Conservation (phyloP, 1,140 invertebrate species). For the Zaprionus gabonicus region DNA sequence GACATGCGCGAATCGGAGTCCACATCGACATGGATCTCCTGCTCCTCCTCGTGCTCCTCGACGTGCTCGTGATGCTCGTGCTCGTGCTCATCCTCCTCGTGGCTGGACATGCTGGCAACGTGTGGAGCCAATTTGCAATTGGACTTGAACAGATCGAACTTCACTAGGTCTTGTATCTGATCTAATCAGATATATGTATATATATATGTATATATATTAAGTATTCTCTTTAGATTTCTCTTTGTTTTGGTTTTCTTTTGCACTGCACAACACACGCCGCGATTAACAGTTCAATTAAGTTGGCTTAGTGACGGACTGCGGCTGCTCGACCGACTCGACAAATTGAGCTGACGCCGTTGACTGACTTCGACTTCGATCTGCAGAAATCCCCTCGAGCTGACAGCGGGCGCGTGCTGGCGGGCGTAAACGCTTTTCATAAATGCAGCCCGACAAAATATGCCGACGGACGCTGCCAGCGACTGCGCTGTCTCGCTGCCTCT, state of each 20-base stretch:
- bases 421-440: conserved; percentile 79
- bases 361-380: conserved; percentile 38
- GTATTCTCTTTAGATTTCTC: neutral
- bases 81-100: conserved; percentile 84
- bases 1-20: conserved; percentile 87
- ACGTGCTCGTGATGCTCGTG: conserved; percentile 63
- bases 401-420: conserved; percentile 75
- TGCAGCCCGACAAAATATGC: conserved; percentile 68
- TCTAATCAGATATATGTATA: neutral
- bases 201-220: neutral
- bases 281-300: conserved; percentile 51
- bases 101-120: conserved; percentile 78
- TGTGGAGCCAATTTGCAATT: conserved; percentile 79
- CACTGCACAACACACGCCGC: conserved; percentile 33
- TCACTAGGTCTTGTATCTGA: conserved; percentile 26
- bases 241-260: conserved; percentile 4
- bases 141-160: conserved; percentile 17
- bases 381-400: conserved; percentile 47
- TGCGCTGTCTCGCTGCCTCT: conserved; percentile 23
- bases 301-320: conserved; percentile 29
- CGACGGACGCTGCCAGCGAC: conserved; percentile 56
- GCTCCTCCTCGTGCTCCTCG: conserved; percentile 86
- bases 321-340: conserved; percentile 48
- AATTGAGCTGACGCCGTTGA: conserved; percentile 57
- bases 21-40: conserved; percentile 86